Evolutionary conservation across 2,888 invertebrate species (phyloP).

Genomic region (Gisinianus flammeolus): DNA sequence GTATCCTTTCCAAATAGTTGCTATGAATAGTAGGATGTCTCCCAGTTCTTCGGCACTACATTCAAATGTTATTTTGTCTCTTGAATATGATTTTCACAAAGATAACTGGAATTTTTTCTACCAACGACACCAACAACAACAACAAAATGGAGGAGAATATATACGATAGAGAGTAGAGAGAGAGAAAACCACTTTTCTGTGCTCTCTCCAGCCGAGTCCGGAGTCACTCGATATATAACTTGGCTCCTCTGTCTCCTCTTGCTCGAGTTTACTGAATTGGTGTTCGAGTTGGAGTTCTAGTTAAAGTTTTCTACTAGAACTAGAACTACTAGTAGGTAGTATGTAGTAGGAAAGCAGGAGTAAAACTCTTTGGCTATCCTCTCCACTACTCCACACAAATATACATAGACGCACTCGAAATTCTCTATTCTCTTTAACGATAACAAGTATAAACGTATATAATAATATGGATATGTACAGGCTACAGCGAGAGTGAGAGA

Average conservation of each 20-base stretch:
- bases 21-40: background rate
- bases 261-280: constrained; percentile 7
- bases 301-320: constrained; percentile 4
- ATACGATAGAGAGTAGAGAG: constrained; percentile 11
- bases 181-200: constrained; percentile 30
- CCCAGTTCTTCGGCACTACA: constrained; percentile 7
- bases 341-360: background rate
- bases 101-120: constrained; percentile 6
- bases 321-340: background rate
- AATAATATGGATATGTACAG: background rate
- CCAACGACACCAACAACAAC: constrained; percentile 24
- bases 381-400: background rate
- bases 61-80: background rate
- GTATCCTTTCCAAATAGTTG: constrained; percentile 4
- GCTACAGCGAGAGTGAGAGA: background rate
- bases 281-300: constrained; percentile 16
- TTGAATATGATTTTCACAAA: constrained; percentile 11
- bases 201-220: constrained; percentile 42
- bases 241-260: constrained; percentile 21
- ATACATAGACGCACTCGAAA: background rate
- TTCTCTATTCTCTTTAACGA: background rate
- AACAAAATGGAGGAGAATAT: constrained; percentile 30
- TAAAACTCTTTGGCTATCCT: background rate
- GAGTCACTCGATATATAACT: constrained; percentile 35
- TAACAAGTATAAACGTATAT: background rate